Evolutionary conservation across 2,797 vertebrate genomes (phyloP).

Genomic region (Limnodromus scolopaceus): DNA sequence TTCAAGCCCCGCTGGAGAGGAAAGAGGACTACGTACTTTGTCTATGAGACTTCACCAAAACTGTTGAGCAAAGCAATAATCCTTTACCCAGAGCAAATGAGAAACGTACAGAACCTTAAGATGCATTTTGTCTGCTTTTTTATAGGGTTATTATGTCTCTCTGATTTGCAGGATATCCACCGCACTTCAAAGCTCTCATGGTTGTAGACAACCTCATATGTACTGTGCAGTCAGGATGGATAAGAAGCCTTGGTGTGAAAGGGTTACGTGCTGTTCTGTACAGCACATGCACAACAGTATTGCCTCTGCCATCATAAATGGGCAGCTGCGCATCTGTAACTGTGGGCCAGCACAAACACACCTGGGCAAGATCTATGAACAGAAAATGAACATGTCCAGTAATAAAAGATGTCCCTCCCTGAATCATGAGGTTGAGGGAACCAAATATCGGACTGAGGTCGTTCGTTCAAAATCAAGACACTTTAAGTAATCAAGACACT

Average conservation of each 20-base stretch:
- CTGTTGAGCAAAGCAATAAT: background rate
- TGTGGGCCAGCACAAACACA: background rate
- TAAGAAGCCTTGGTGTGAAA: background rate
- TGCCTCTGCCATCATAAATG: background rate
- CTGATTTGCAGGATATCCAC: background rate
- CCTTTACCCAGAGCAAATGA: background rate
- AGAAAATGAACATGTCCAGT: background rate
- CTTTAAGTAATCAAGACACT: background rate
- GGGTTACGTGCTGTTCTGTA: background rate
- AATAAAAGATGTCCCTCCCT: background rate
- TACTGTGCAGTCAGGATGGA: background rate
- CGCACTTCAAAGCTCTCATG: background rate
- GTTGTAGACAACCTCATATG: background rate
- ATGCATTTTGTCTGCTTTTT: background rate
- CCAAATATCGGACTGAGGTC: background rate
- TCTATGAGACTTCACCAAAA: background rate
- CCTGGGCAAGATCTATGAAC: background rate
- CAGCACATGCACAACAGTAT: too few species aligned
- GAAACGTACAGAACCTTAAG: background rate
- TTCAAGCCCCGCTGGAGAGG: background rate
- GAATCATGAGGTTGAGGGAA: background rate
- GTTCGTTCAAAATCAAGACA: background rate
- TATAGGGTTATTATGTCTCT: background rate
- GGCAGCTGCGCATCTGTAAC: background rate
- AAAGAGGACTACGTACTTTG: background rate